phyloP scores from a whole-genome alignment of 2,113 vertebrate genomes.

The Cryptomyrus ogoouensis region DNA sequence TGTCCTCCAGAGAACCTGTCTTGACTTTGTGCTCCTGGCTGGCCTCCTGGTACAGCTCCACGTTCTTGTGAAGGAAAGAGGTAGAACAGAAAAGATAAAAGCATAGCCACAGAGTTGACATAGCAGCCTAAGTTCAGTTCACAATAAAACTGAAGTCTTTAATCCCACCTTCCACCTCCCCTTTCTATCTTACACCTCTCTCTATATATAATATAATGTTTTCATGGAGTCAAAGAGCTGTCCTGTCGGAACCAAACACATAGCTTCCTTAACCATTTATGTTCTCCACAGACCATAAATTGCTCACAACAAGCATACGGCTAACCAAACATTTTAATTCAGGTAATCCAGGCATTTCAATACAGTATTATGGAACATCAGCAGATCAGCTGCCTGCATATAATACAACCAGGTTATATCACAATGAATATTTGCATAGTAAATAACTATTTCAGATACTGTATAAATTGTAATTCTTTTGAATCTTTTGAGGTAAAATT shows the following conservation, averaged over 20 bases:
- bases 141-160: background rate
- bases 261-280: background rate
- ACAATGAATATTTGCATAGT: background rate
- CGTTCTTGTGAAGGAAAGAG: background rate
- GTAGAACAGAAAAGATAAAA: background rate
- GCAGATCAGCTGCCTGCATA: background rate
- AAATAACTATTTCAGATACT: background rate
- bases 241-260: background rate
- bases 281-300: background rate
- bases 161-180: background rate
- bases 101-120: background rate
- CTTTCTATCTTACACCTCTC: background rate
- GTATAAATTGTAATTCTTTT: background rate
- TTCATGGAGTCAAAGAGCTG: background rate
- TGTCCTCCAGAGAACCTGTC: background rate
- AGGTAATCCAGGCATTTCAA: background rate
- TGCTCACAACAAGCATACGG: background rate
- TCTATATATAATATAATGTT: background rate
- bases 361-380: background rate
- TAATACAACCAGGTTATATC: background rate
- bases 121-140: background rate
- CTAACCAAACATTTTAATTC: background rate
- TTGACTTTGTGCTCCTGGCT: background rate
- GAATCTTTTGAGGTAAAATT: background rate
- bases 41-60: background rate